phyloP scores from a whole-genome alignment of 2,888 invertebrate species.

The Drosophila acutilabella region DNA sequence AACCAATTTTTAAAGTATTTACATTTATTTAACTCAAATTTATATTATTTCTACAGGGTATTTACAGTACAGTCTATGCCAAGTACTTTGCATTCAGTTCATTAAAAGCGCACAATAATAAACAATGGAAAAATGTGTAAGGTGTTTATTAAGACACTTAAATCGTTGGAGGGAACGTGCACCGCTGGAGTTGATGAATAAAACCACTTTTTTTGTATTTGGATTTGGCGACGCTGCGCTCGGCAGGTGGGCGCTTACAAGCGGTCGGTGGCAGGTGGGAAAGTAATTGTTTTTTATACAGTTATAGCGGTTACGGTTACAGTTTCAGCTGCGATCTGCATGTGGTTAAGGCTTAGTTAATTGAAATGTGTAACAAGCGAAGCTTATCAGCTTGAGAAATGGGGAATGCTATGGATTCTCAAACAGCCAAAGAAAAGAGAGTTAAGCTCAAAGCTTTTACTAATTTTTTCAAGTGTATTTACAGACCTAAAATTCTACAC shows the following conservation, averaged over 20 bases:
- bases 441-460: too few relatives aligned
- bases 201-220: conserved; percentile 38
- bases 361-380: conserved; percentile 32
- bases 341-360: conserved; percentile 27
- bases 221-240: conserved; percentile 1
- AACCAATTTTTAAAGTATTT: background rate
- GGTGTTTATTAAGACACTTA: conserved; percentile 67
- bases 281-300: conserved; percentile 6
- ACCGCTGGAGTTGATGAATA: conserved; percentile 67
- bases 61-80: conserved; percentile 1
- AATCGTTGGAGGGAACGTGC: conserved; percentile 15
- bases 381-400: conserved; percentile 15
- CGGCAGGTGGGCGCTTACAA: background rate
- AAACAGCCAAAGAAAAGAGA: too few relatives aligned
- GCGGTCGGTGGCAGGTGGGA: conserved; percentile 18
- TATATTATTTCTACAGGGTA: conserved; percentile 6
- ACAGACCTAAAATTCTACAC: too few relatives aligned
- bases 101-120: conserved; percentile 2
- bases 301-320: conserved; percentile 7
- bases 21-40: background rate
- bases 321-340: conserved; percentile 26
- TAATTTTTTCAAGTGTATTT: too few relatives aligned
- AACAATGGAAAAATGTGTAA: conserved; percentile 23
- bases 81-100: background rate
- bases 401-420: background rate